Percentiles rank a stretch among this genome's conserved stretches.
phyloP scores from a whole-genome alignment of 2,797 vertebrate genomes.

The Eulemur mongoz region DNA sequence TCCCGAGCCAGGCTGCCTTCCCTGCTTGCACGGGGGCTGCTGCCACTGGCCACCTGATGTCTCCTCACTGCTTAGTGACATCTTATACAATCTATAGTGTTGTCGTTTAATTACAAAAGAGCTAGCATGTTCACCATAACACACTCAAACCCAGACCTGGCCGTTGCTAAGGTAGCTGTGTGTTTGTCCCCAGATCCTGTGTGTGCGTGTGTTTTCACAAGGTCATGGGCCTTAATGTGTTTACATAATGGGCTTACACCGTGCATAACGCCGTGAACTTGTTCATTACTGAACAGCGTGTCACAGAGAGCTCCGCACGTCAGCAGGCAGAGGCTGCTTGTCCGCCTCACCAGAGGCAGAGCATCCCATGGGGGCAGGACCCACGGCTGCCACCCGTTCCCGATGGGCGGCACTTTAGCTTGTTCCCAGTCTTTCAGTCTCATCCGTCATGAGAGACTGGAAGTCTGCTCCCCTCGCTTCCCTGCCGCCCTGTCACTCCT shows the following conservation, averaged over 20 bases:
- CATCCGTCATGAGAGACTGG: background rate
- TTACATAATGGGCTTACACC: background rate
- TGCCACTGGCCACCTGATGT: background rate
- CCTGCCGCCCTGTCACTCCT: background rate
- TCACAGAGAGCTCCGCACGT: background rate
- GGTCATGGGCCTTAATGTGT: background rate
- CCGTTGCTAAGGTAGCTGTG: background rate
- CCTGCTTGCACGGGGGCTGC: too few relatives aligned
- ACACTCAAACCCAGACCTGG: background rate
- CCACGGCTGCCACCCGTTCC: rapidly evolving
- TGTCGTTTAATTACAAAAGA: background rate
- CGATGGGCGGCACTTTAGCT: background rate
- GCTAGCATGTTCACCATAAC: too few relatives aligned
- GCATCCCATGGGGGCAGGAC: background rate
- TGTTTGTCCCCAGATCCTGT: background rate
- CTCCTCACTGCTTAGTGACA: background rate
- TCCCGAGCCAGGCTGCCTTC: background rate
- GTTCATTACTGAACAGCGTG: background rate
- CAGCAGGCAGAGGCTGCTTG: background rate
- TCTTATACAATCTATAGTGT: background rate
- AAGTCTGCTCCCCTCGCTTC: background rate
- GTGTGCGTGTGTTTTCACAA: background rate
- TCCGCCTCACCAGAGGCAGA: background rate
- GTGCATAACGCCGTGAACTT: background rate
- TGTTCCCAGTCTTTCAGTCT: background rate